A percentile compares a stretch with the other conserved stretches of the same genome.
Conservation (phyloP, 1,140 invertebrate genomes). For the Drosophila sp. region DNA sequence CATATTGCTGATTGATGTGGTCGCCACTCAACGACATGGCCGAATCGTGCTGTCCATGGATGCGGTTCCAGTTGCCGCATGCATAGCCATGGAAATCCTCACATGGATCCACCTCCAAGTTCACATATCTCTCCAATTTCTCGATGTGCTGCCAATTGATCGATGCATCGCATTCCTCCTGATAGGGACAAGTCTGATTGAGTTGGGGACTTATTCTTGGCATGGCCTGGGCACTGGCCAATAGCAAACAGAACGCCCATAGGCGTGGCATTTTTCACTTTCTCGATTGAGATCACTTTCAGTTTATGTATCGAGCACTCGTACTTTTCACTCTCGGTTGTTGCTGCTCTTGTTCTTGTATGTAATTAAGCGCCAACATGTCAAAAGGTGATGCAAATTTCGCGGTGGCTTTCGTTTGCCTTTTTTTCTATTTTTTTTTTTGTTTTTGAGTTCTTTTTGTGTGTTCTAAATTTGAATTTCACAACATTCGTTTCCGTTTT, state of each 20-base stretch:
- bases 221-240: slow-evolving; percentile 39
- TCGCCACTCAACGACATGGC: slow-evolving; percentile 55
- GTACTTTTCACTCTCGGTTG: slow-evolving; percentile 13
- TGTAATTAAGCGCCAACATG: slow-evolving; percentile 54
- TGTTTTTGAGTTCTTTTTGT: background rate
- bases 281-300: slow-evolving; percentile 4
- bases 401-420: slow-evolving; percentile 6
- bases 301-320: slow-evolving; percentile 6
- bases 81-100: slow-evolving; percentile 95
- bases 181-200: slow-evolving; percentile 41
- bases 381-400: slow-evolving; percentile 37
- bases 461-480: slow-evolving; percentile 23
- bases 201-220: slow-evolving; percentile 12
- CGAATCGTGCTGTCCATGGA: slow-evolving; percentile 43
- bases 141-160: slow-evolving; percentile 54
- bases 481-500: slow-evolving; percentile 37
- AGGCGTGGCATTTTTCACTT: slow-evolving; percentile 33
- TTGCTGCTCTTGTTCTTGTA: slow-evolving; percentile 29
- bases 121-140: slow-evolving; percentile 86
- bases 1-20: slow-evolving; percentile 47
- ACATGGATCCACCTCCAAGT: slow-evolving; percentile 90
- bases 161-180: slow-evolving; percentile 24
- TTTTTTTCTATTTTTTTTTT: background rate
- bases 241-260: slow-evolving; percentile 38
- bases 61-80: slow-evolving; percentile 91